These are phyloP conservation scores for Agapornis roseicollis DNA, from an alignment of 2,113 vertebrate genomes.

Conservation along the genomic window DNA sequence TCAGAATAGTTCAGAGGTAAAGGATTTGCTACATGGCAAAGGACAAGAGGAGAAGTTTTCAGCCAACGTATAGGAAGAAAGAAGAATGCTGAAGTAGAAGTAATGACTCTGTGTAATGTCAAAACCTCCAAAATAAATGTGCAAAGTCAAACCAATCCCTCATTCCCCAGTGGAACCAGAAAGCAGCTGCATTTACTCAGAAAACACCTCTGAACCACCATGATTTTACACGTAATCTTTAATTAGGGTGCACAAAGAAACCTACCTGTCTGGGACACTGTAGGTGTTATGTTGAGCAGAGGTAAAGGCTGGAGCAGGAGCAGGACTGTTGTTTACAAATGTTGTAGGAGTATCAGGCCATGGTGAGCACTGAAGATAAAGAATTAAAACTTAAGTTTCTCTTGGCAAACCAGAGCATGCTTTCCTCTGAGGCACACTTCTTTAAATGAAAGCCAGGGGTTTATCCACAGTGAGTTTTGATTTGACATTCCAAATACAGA, in stretches of 20 bases:
- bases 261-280: slow-evolving; percentile 89
- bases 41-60: background rate
- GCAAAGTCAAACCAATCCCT: background rate
- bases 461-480: background rate
- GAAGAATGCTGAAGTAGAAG: background rate
- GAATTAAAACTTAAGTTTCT: background rate
- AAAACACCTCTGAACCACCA: background rate
- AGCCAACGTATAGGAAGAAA: background rate
- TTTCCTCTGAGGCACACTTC: background rate
- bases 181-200: background rate
- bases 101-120: background rate
- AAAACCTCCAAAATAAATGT: background rate
- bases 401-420: background rate
- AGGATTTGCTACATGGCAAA: background rate
- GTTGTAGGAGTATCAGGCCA: slow-evolving; percentile 87
- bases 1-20: background rate
- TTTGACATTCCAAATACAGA: background rate
- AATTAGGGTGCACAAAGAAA: background rate
- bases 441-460: background rate
- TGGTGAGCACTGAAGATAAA: slow-evolving; percentile 84
- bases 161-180: background rate
- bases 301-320: slow-evolving; percentile 84
- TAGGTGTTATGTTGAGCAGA: slow-evolving; percentile 83
- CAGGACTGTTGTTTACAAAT: slow-evolving; percentile 85
- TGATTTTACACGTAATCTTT: background rate